Percentiles rank a stretch among this genome's conserved stretches.
Conservation (phyloP, 2,797 vertebrate genomes). For the Sebastes itinus region DNA sequence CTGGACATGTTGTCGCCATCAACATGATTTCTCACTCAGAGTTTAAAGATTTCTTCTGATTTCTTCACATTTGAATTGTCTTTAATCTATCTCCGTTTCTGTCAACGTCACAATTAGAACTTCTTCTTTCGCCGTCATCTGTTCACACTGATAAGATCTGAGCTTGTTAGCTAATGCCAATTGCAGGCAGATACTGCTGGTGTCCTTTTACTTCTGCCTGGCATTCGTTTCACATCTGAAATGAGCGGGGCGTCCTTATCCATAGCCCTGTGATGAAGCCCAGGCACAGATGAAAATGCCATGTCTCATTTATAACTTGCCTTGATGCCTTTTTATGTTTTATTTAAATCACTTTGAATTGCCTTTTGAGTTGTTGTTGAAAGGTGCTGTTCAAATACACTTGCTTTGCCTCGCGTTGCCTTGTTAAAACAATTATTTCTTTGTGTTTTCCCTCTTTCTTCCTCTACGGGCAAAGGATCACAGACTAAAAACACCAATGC, state of each 20-base stretch:
- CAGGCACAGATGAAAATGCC: background rate
- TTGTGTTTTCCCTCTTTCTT: background rate
- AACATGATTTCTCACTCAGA: background rate
- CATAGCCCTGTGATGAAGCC: background rate
- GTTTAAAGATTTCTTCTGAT: background rate
- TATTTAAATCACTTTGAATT: background rate
- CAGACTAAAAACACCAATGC: background rate
- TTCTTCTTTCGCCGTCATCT: background rate
- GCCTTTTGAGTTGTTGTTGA: background rate
- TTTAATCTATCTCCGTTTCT: background rate
- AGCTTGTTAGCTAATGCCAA: constrained; percentile 21
- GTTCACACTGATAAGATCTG: constrained; percentile 26
- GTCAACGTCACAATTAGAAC: background rate
- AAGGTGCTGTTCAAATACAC: background rate
- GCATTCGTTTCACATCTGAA: constrained; percentile 15
- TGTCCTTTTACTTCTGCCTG: constrained; percentile 23
- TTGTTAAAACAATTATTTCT: background rate
- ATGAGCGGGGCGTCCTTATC: background rate
- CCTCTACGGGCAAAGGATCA: background rate
- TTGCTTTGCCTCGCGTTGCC: background rate
- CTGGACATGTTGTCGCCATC: background rate
- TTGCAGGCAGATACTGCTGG: constrained; percentile 14
- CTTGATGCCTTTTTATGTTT: background rate
- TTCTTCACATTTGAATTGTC: background rate
- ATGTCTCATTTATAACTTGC: background rate